These are phyloP conservation scores for Brotula barbata DNA, from an alignment of 2,797 vertebrate species.

Conservation along the genomic window DNA sequence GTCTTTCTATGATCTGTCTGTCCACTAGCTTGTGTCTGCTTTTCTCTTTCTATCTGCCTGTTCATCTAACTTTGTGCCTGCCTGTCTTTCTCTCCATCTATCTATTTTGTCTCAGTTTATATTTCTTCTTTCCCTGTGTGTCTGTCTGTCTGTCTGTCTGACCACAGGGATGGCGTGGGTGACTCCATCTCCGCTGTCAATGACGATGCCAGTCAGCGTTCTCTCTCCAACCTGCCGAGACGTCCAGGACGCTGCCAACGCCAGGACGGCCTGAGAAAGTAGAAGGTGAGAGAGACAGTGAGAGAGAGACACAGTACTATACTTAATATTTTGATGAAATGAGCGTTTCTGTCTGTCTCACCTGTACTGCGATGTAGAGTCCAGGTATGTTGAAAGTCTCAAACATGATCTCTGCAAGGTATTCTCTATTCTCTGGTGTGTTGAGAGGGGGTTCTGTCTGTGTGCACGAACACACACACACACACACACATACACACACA, in stretches of 20 bases:
- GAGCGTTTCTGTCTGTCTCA: conserved; percentile 19
- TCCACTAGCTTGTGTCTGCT: too few species aligned
- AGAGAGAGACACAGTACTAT: background rate
- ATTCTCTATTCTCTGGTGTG: conserved; percentile 89
- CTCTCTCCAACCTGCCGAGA: conserved; percentile 90
- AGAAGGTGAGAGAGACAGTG: conserved; percentile 2
- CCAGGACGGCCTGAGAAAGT: conserved; percentile 79
- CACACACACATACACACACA: conserved; percentile 10
- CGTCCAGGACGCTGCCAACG: conserved; percentile 92
- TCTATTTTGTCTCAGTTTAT: background rate
- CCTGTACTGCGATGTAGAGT: conserved; percentile 64
- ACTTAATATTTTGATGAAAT: background rate
- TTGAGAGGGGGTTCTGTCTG: conserved; percentile 90
- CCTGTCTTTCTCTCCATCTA: conserved; percentile 6
- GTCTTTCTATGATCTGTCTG: too few species aligned
- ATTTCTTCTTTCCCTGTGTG: background rate
- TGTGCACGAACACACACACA: background rate
- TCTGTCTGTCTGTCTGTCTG: conserved; percentile 51
- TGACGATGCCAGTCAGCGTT: conserved; percentile 89
- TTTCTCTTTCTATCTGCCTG: background rate
- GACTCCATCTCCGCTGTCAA: conserved; percentile 92
- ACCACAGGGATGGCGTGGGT: conserved; percentile 93
- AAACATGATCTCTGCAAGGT: conserved; percentile 91
- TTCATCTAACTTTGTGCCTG: conserved; percentile 1
- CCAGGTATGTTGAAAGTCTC: conserved; percentile 78